Evolutionary conservation across 2,888 invertebrate species (phyloP), one percentile per base, ranked within the genome.

Genomic region (Heliconius ethilla): DNA sequence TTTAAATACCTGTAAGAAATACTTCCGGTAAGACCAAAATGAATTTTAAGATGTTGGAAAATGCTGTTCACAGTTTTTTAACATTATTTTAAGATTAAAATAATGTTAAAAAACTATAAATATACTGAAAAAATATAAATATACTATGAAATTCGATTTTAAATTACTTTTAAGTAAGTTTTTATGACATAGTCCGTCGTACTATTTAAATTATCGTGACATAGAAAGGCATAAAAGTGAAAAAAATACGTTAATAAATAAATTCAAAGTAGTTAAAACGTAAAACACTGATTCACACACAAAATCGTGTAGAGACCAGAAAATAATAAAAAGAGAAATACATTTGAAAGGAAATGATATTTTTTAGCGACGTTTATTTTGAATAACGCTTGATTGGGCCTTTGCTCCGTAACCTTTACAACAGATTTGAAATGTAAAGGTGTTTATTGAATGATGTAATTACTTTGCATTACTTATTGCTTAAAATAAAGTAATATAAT

Each of bases 1-100:
- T 74, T 65, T 75, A 75, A 75, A 78, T 74, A 66, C 33, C 37
- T 75, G 72, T 55, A 75, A 63, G 75, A 72, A 75, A 67, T 78
- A 72, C 59, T 78, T 78, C 59, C 66, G 65, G 65, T 40, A 37
- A 37, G 22, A 67, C n/a, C 75, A 18, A 75, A 75, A 78, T 75
- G 72, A 78, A 51, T 66, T 72, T 72, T 66, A 45, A 59, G 66
- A 75, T 62, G 59, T 62, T 25, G 65, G 67, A 55, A 33, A 59
- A 27, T 55, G 27, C 5, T 27, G 25, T 40, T 40, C 22, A 29
- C 15, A 18, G n/a, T 55, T 55, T 55, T 51, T 6, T 0, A 18
- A 18, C 3, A 51, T 51, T 18, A 51, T 51, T 51, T 18, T 51
- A 51, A 51, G 45, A 51, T 51, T n/a, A n/a, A n/a, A n/a, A n/a